These are phyloP conservation scores for Cuculus canorus DNA, from an alignment of 2,797 vertebrate species.

Conservation along the genomic window DNA sequence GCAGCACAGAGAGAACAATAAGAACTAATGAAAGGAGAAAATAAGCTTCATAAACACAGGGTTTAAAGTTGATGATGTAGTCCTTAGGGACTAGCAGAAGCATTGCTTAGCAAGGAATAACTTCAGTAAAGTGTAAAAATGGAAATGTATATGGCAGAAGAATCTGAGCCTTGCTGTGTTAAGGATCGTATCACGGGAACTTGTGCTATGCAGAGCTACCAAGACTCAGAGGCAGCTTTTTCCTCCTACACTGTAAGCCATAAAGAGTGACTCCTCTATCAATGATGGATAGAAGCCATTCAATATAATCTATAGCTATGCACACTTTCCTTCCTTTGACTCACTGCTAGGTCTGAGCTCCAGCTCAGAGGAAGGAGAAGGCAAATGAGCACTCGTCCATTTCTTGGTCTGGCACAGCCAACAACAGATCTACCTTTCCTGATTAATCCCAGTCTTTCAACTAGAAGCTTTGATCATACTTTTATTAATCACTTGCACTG, in stretches of 20 bases:
- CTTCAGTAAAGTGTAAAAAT: background rate
- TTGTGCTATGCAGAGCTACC: background rate
- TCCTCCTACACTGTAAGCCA: background rate
- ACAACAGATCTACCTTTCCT: background rate
- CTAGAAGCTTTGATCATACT: background rate
- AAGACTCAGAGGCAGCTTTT: background rate
- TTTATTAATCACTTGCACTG: background rate
- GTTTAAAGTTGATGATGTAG: background rate
- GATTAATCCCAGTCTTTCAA: background rate
- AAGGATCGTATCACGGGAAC: background rate
- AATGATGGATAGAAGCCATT: background rate
- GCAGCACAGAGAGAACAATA: background rate
- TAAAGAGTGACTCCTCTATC: background rate
- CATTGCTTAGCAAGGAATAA: background rate
- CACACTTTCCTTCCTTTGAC: background rate
- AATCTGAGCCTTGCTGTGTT: background rate
- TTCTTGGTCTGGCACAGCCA: background rate
- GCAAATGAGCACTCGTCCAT: background rate
- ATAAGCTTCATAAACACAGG: slow-evolving; percentile 7
- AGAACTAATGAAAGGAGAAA: slow-evolving; percentile 38
- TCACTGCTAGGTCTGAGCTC: background rate
- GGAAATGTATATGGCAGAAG: background rate
- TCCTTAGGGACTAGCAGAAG: background rate
- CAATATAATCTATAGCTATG: background rate
- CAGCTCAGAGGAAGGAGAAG: background rate